A percentile compares a stretch with the other conserved stretches of the same genome.
Conservation (phyloP, 2,888 invertebrate genomes). For the Mythimna ferrago region DNA sequence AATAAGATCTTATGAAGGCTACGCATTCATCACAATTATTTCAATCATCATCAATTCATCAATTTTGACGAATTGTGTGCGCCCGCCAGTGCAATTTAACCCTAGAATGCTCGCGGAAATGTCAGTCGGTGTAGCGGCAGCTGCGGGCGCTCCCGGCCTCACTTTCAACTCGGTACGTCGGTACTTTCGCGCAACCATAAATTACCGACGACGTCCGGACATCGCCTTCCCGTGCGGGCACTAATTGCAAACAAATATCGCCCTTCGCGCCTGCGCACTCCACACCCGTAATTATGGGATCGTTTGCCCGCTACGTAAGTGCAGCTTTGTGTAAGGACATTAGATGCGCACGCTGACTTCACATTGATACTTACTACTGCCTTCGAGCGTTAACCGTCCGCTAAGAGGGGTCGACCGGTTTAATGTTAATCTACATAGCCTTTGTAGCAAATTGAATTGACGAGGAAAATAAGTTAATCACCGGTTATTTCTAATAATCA, state of each 20-base stretch:
- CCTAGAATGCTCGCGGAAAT: slow-evolving; percentile 78
- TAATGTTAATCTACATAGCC: slow-evolving; percentile 55
- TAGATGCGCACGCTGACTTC: slow-evolving; percentile 65
- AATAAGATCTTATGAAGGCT: slow-evolving; percentile 8
- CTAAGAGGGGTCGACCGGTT: slow-evolving; percentile 62
- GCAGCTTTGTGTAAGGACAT: slow-evolving; percentile 74
- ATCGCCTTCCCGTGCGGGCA: slow-evolving; percentile 80
- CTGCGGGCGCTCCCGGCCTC: slow-evolving; percentile 75
- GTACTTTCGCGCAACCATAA: slow-evolving; percentile 77
- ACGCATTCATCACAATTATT: slow-evolving; percentile 45
- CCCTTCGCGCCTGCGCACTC: slow-evolving; percentile 77
- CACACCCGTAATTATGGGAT: slow-evolving; percentile 77
- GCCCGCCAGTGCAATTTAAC: slow-evolving; percentile 69
- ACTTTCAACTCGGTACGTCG: slow-evolving; percentile 51
- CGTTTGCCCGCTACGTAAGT: slow-evolving; percentile 72
- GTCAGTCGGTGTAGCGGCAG: slow-evolving; percentile 77
- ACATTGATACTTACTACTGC: slow-evolving; percentile 65
- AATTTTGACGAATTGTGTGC: slow-evolving; percentile 52
- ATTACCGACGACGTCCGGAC: slow-evolving; percentile 79
- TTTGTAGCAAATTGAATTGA: slow-evolving; percentile 59
- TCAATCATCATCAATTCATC: slow-evolving; percentile 57
- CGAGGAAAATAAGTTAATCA: slow-evolving; percentile 53
- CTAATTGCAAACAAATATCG: slow-evolving; percentile 86
- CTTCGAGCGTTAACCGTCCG: slow-evolving; percentile 72
- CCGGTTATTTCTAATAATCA: slow-evolving; percentile 38